Base-by-base conservation (phyloP, 1,140 invertebrate species). In the Drosophila pruinosa region DNA sequence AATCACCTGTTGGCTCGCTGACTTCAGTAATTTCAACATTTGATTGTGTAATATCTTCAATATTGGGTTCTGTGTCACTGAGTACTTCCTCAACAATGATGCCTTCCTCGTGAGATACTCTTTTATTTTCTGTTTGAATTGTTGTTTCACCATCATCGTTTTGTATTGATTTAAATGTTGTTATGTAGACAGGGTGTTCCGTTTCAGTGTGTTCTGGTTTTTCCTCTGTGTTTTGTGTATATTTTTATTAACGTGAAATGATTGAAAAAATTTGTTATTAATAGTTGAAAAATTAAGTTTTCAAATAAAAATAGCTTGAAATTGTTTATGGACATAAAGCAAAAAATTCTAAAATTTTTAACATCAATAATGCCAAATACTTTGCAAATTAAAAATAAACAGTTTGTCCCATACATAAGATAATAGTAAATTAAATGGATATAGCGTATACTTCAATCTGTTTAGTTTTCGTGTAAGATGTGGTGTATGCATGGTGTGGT, bases 121-220 rank as follows among this genome's bases (percentile, higher is more conserved):
- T 89, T 52, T 85, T 91, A 59, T 70, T 83, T 90, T 89, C 76
- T 56, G 72, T 77, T 83, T 92, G 76, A 61, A 90, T 82, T 28
- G 73, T 72, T 36, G 77, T 83, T 80, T 86, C 81, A 50, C 89
- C 89, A 59, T 88, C 76, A 72, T 91, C 90, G 45, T 81, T 81
- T 89, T 91, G 89, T 64, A 85, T 74, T 47, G 90, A 89, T 63
- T 91, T 90, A 72, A 91, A 88, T 89, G 90, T 91, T 59, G 90
- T 91, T 52, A 91, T 89, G 75, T 89, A 90, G 43, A 80, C 70
- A 68, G 88, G 86, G 68, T 85, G 85, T 89, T 91, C 89, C 75
- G 70, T 75, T 78, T 82, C 69, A 63, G 61, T 77, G 80, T 90
- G 70, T 88, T 88, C 68, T 62, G 75, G 72, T 79, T 82, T 90